Evolutionary conservation across 2,888 invertebrate genomes (phyloP), one percentile per base, ranked within the genome.

Genomic region (Perdita meconis): DNA sequence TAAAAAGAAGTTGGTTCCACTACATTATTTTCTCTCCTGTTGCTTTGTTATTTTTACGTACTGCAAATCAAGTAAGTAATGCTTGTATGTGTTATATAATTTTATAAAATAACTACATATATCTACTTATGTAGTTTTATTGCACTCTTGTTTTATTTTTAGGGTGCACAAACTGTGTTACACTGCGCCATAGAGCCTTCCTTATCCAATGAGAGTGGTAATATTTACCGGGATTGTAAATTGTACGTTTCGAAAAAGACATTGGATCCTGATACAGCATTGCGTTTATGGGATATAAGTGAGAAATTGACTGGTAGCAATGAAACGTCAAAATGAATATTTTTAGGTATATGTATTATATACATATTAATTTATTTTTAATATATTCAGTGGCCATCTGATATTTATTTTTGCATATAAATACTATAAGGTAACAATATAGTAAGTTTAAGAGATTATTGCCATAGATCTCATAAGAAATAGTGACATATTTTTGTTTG

Each of bases 81-180:
- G 30, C 6, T 30, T 30, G 2, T 6, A 30, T 30, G 6, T 6
- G 30, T 2, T 30, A 30, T 30, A 6, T n/a, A 51, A 1, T 44
- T 24, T 51, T 30, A 1, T 51, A 16, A 30, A 30, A 30, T n/a
- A n/a, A n/a, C n/a, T n/a, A n/a, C n/a, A n/a, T n/a, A n/a, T n/a
- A n/a, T n/a, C n/a, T n/a, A n/a, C n/a, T n/a, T n/a, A n/a, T n/a
- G n/a, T n/a, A n/a, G 6, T 30, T 30, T 30, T 30, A 30, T 30
- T 30, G 6, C 6, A 30, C 36, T 34, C 59, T 44, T 77, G 56
- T 70, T 81, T 74, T 84, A 78, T 38, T 93, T 93, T 50, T 92
- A 97, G 96, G 97, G 97, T 51, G 95, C 96, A 0, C 96, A 97
- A 92, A 96, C 97, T 1, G 94, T 96, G 24, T 92, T 97, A 12